Evolutionary conservation across 2,797 vertebrate genomes (phyloP), one percentile per base, ranked within the genome.

Genomic region (Propithecus deckenii): DNA sequence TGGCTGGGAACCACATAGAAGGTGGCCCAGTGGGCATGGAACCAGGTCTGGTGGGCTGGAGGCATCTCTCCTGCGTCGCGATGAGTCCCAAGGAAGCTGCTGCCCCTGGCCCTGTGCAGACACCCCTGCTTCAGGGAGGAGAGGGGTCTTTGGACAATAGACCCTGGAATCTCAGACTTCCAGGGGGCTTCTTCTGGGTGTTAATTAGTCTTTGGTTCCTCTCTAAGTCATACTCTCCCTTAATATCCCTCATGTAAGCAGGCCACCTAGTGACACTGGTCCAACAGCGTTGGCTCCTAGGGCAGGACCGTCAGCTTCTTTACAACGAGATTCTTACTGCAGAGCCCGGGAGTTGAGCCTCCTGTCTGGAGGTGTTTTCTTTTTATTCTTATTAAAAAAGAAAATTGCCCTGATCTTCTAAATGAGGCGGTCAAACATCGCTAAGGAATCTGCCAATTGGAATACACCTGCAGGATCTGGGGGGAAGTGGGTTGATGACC

Each of bases 351-450:
- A 79, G 4, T 25, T 46, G 22, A 32, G 52, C 65, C 52, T 94
- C 46, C 1, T 74, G 79, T n/a, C 81, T 5, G 25, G 88, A 95
- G 88, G 85, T 52, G 69, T 81, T 94, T 84, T 92, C 50, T 94
- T 96, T 90, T 95, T 78, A 88, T 94, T 94, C 86, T 94, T 95
- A 92, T 95, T 90, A 94, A 84, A 95, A 95, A 96, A 86, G 76
- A 94, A 95, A 95, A 83, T 76, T 78, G 3, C 50, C 41, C 35
- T 5, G 61, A 76, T 97, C 57, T n/a, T 63, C 69, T 93, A 86
- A 80, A 83, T 0, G 20, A 61, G 79, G 84, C 74, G 35, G 57
- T 86, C 94, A 92, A 95, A 80, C 76, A 52, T 92, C 22, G 50
- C 55, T 20, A 81, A 69, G 63, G 84, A 89, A 79, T 83, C 69